Evolutionary conservation across 2,113 vertebrate species (phyloP), one percentile per base, ranked within the genome.

Genomic region (Embiotoca jacksoni): DNA sequence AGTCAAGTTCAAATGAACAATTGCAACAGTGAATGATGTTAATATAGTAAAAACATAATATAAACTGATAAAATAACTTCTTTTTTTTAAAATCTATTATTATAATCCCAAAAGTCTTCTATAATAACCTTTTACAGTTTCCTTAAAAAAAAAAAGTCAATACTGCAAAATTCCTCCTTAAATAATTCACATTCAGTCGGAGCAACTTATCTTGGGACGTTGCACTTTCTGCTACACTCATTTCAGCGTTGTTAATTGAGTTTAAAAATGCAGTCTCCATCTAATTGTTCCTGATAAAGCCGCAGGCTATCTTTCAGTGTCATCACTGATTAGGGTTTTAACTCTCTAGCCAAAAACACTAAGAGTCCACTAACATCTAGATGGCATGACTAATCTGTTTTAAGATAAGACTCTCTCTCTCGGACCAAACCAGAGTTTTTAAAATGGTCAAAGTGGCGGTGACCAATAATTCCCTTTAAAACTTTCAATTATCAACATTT

Each of bases 291-390:
- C 39, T n/a, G 54, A 75, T 83, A 78, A 81, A 81, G 52, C 60
- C 7, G 7, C 15, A 31, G 60, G 74, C 59, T 70, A 75, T 83
- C 61, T 72, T 54, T 77, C 63, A 14, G 60, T 72, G 77, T 73
- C 73, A 78, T 87, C 79, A 9, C 65, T 53, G 67, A 66, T 90
- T 60, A 77, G 14, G 50, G 75, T 77, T 80, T 88, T 82, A 67
- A 82, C 57, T 63, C 36, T 73, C 62, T 36, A 52, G 49, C 50
- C 65, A 36, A 31, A 50, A 72, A 61, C 37, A 72, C 31, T n/a
- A 49, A 57, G 13, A 52, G 71, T 69, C 62, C 10, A 52, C 57
- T 57, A 57, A 54, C 53, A 84, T 57, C 70, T 46, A 59, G 11
- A 81, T 62, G 70, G 59, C 67, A 63, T 56, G 46, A 53, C 52